A percentile compares a stretch with the other conserved stretches of the same genome.
phyloP scores from a whole-genome alignment of 2,888 invertebrate genomes.

The Schrankia costaestrigalis region DNA sequence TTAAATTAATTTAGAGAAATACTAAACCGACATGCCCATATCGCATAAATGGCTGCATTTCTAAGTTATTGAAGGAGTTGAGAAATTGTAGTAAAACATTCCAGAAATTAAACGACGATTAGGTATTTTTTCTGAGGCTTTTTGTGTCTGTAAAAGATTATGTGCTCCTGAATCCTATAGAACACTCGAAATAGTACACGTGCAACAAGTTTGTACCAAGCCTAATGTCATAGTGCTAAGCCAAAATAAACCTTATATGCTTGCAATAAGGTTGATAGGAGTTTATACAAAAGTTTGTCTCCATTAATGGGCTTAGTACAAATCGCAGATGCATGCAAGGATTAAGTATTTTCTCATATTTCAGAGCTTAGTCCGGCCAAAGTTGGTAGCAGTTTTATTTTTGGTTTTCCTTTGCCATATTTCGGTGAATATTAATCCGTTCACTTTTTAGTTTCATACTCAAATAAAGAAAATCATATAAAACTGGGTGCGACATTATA shows the following conservation, averaged over 20 bases:
- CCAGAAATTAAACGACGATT: no score
- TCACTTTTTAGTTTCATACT: not conserved
- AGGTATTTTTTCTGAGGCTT: no score
- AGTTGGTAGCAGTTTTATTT: slow-evolving; percentile 4
- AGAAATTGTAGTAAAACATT: no score
- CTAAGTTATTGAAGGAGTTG: no score
- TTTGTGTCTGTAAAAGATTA: no score
- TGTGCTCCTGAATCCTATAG: no score
- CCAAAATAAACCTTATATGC: slow-evolving; percentile 9
- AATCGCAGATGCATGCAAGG: slow-evolving; percentile 29
- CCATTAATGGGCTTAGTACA: slow-evolving; percentile 27
- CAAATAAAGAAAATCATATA: not conserved
- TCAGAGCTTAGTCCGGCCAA: slow-evolving; percentile 19
- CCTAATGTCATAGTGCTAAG: not conserved
- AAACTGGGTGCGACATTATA: not conserved
- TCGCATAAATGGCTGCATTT: no score
- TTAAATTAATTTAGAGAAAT: no score
- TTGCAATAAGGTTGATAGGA: slow-evolving; percentile 1
- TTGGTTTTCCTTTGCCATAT: no score
- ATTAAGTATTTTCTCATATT: slow-evolving; percentile 29
- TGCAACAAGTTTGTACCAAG: slow-evolving; percentile 26
- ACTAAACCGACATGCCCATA: no score
- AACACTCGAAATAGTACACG: slow-evolving; percentile 16
- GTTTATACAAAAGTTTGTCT: slow-evolving; percentile 16
- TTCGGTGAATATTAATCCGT: not conserved